phyloP scores from a whole-genome alignment of 2,113 vertebrate species.

The Bungarus multicinctus region DNA sequence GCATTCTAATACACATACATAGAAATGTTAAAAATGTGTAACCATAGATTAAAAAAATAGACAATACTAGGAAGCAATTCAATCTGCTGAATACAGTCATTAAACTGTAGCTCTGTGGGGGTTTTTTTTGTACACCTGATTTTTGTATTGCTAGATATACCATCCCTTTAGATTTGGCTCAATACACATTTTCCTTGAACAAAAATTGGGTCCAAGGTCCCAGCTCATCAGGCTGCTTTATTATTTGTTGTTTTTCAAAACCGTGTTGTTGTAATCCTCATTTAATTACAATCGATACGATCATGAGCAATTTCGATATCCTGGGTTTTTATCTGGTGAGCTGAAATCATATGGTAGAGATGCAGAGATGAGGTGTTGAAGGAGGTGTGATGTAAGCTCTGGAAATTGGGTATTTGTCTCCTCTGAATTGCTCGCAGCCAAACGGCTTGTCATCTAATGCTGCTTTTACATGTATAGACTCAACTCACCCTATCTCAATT shows the following conservation, averaged over 20 bases:
- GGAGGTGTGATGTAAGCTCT: neutral
- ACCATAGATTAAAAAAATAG: neutral
- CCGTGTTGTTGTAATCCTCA: constrained; percentile 12
- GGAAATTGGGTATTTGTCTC: neutral
- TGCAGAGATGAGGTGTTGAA: neutral
- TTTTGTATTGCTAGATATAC: constrained; percentile 17
- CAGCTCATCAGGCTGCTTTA: constrained; percentile 5
- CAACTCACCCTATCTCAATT: neutral
- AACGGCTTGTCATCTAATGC: neutral
- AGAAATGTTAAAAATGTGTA: neutral
- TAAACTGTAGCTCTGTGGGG: neutral
- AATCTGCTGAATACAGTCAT: neutral
- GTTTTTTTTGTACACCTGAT: neutral
- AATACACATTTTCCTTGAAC: constrained; percentile 33
- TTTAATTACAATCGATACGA: constrained; percentile 17
- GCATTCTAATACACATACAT: neutral
- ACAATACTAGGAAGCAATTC: neutral
- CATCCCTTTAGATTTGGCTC: neutral
- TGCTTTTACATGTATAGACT: neutral
- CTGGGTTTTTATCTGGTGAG: neutral
- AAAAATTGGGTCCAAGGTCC: neutral
- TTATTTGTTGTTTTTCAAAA: constrained; percentile 20
- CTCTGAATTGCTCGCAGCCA: neutral
- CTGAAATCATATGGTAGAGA: neutral
- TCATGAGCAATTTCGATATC: constrained; percentile 5